These are phyloP conservation scores for Schizotus pectinicornis DNA, from an alignment of 2,888 invertebrate genomes.

Conservation along the genomic window DNA sequence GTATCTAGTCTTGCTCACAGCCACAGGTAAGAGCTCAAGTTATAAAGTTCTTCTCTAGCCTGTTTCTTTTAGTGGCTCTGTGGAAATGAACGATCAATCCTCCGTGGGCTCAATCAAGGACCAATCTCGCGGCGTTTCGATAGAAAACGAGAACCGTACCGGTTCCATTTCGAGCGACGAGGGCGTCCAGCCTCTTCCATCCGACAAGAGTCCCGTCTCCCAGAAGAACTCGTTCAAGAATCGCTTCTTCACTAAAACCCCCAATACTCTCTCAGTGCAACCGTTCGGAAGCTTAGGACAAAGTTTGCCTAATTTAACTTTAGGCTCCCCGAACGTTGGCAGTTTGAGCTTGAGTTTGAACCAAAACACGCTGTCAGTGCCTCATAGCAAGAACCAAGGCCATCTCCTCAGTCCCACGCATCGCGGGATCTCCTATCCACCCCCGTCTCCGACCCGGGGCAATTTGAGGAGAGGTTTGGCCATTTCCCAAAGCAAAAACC, in stretches of 20 bases:
- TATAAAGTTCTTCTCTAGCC: not conserved
- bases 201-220: constrained; percentile 58
- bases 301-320: constrained; percentile 78
- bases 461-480: constrained; percentile 71
- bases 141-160: constrained; percentile 68
- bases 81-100: constrained; percentile 69
- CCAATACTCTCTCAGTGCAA: constrained; percentile 78
- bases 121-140: constrained; percentile 64
- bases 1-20: constrained; percentile 77
- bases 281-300: constrained; percentile 72
- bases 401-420: constrained; percentile 66
- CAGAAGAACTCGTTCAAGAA: constrained; percentile 56
- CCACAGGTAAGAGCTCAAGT: constrained; percentile 62
- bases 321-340: constrained; percentile 56
- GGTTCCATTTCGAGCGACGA: constrained; percentile 72
- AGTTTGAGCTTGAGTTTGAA: constrained; percentile 52
- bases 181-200: constrained; percentile 59
- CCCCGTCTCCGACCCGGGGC: constrained; percentile 76
- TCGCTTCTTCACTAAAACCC: constrained; percentile 60
- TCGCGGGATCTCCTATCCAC: constrained; percentile 82
- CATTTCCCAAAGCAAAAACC: constrained; percentile 78
- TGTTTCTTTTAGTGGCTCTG: constrained; percentile 63
- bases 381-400: constrained; percentile 57
- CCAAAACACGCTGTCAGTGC: constrained; percentile 64
- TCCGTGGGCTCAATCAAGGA: constrained; percentile 59